Evolutionary conservation across 2,113 vertebrate species (phyloP).

Genomic region (Lepus timidus): DNA sequence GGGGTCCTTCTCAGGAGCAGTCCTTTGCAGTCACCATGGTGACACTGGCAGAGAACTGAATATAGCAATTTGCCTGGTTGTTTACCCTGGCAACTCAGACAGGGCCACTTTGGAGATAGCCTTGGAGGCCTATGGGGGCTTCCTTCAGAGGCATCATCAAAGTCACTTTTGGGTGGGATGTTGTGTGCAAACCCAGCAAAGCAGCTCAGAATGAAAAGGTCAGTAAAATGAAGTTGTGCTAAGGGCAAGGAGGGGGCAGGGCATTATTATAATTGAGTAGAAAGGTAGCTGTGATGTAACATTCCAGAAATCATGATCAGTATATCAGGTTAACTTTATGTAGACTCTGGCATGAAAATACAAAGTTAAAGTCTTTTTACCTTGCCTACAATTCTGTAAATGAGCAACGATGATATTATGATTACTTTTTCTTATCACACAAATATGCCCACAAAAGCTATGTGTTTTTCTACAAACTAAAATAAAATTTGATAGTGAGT

Average conservation of each 20-base stretch:
- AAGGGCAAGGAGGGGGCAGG: neutral
- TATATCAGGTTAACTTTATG: neutral
- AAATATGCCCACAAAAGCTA: neutral
- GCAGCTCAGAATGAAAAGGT: neutral
- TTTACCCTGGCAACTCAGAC: conserved; percentile 79
- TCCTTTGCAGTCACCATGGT: conserved; percentile 78
- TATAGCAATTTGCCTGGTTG: conserved; percentile 69
- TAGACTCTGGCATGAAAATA: neutral
- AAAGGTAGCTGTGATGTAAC: neutral
- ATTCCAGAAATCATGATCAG: neutral
- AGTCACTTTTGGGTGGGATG: neutral
- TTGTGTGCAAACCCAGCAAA: neutral
- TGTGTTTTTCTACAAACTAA: neutral
- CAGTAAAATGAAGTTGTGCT: neutral
- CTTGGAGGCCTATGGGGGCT: neutral
- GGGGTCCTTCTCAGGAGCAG: conserved; percentile 76
- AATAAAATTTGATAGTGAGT: neutral
- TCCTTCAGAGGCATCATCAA: neutral
- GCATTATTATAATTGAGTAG: neutral
- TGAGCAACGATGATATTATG: neutral
- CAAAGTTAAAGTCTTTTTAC: neutral
- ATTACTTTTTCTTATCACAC: neutral
- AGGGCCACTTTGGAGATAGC: conserved; percentile 66
- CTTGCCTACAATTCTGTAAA: neutral
- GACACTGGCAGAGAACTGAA: conserved; percentile 79